phyloP scores from a whole-genome alignment of 2,113 vertebrate species.

The Zosterops hypoxanthus region DNA sequence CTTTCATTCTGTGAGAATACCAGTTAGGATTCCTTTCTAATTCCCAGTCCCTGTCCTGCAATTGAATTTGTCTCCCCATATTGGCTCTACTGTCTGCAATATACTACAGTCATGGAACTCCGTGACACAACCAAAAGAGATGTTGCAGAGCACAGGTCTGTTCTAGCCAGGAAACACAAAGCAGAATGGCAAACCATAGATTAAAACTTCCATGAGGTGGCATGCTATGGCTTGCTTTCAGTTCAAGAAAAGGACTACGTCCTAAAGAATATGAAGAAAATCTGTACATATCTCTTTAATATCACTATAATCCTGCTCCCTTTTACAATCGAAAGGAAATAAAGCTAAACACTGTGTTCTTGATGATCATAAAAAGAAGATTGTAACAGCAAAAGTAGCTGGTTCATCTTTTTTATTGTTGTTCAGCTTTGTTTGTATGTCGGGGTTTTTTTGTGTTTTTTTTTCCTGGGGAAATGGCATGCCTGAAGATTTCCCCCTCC shows the following conservation, averaged over 20 bases:
- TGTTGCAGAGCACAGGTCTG: not conserved
- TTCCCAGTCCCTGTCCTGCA: not conserved
- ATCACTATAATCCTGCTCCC: not conserved
- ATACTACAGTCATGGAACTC: not conserved
- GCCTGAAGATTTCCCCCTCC: not conserved
- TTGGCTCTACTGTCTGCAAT: not conserved
- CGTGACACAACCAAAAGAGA: not conserved
- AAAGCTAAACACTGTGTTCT: not conserved
- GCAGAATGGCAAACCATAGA: not conserved
- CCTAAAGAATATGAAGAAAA: not conserved
- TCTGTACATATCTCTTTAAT: not conserved
- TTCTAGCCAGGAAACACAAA: not conserved
- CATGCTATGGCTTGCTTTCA: not conserved
- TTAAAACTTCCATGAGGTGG: not conserved
- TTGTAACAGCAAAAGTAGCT: not conserved
- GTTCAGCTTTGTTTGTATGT: not conserved
- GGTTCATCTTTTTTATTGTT: not conserved
- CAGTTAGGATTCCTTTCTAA: not conserved
- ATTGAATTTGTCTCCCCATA: not conserved
- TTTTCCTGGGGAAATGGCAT: not conserved
- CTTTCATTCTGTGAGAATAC: not conserved
- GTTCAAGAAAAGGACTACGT: not conserved
- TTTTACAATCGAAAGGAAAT: not conserved
- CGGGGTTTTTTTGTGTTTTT: accelerated
- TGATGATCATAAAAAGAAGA: not conserved